A percentile compares a stretch with the other conserved stretches of the same genome.
These are phyloP conservation scores for Thymelicus acteon DNA, from an alignment of 2,888 invertebrate species.

Conservation along the genomic window DNA sequence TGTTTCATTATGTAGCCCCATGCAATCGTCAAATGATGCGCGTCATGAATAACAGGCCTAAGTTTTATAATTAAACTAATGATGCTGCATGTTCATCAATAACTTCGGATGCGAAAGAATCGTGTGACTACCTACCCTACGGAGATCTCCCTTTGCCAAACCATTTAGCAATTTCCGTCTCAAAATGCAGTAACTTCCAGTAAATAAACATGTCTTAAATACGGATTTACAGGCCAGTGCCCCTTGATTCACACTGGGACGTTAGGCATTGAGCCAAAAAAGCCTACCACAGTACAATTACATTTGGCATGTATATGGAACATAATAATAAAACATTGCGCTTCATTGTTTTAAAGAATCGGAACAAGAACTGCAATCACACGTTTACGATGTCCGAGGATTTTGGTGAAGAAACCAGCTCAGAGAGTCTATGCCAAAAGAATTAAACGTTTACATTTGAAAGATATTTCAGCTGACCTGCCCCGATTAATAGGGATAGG, in stretches of 20 bases:
- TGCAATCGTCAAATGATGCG: no score
- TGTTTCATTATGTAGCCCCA: no score
- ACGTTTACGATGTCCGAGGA: constrained; percentile 20
- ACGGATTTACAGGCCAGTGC: constrained; percentile 28
- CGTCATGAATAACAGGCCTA: no score
- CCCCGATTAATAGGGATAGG: not conserved
- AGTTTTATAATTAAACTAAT: no score
- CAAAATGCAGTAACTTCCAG: constrained; percentile 6
- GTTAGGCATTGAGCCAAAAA: constrained; percentile 33
- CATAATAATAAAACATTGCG: constrained; percentile 36
- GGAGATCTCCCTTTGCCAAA: constrained; percentile 7
- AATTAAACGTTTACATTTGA: not conserved
- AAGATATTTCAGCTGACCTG: not conserved
- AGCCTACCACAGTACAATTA: constrained; percentile 31
- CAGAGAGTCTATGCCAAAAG: not conserved
- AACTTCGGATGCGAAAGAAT: not conserved
- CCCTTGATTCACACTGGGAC: constrained; percentile 19
- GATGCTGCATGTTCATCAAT: not conserved
- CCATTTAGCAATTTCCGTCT: constrained; percentile 11
- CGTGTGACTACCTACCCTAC: not conserved
- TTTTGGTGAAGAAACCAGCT: not conserved
- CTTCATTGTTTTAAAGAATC: constrained; percentile 30
- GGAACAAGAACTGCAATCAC: constrained; percentile 29
- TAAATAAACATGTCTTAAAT: constrained; percentile 32
- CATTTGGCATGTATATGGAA: constrained; percentile 26